Percentiles rank a stretch among this genome's conserved stretches.
These are phyloP conservation scores for Enteromius trimaculatus DNA, from an alignment of 2,797 vertebrate species.

Conservation along the genomic window DNA sequence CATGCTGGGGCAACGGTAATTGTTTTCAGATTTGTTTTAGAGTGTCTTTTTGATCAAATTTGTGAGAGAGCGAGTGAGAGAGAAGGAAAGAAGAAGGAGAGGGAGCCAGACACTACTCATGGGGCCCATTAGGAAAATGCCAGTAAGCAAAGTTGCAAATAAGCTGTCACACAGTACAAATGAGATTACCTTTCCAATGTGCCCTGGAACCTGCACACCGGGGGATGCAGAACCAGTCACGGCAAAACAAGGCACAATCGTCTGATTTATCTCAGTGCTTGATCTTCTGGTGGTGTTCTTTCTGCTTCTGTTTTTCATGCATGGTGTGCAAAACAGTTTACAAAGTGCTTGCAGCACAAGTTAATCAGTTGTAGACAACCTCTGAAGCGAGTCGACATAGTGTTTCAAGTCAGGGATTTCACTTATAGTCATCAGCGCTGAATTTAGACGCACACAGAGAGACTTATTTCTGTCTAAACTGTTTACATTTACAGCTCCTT, in stretches of 20 bases:
- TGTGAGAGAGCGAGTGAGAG: constrained; percentile 67
- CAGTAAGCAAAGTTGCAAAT: constrained; percentile 79
- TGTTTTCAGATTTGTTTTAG: constrained; percentile 78
- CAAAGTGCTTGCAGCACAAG: constrained; percentile 75
- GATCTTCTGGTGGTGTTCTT: constrained; percentile 75
- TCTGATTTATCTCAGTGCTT: constrained; percentile 75
- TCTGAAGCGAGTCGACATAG: constrained; percentile 65
- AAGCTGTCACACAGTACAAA: constrained; percentile 86
- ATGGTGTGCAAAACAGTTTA: constrained; percentile 68
- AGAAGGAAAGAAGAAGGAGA: constrained; percentile 65
- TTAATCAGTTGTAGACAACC: constrained; percentile 76
- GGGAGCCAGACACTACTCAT: constrained; percentile 71
- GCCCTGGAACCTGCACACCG: constrained; percentile 76
- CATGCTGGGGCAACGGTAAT: constrained; percentile 61
- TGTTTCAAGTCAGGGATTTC: constrained; percentile 59
- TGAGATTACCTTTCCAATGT: constrained; percentile 83
- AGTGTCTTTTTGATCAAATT: constrained; percentile 78
- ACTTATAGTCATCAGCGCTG: constrained; percentile 47
- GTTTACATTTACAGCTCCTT: constrained; percentile 2
- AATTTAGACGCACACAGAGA: constrained; percentile 33
- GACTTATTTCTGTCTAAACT: constrained; percentile 29
- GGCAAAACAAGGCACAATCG: constrained; percentile 74
- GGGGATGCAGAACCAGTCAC: constrained; percentile 69
- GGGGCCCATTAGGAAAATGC: constrained; percentile 77
- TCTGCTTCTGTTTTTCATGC: constrained; percentile 70